Conservation (phyloP, 2,888 invertebrate genomes). For the Leptinotarsa juncta region DNA sequence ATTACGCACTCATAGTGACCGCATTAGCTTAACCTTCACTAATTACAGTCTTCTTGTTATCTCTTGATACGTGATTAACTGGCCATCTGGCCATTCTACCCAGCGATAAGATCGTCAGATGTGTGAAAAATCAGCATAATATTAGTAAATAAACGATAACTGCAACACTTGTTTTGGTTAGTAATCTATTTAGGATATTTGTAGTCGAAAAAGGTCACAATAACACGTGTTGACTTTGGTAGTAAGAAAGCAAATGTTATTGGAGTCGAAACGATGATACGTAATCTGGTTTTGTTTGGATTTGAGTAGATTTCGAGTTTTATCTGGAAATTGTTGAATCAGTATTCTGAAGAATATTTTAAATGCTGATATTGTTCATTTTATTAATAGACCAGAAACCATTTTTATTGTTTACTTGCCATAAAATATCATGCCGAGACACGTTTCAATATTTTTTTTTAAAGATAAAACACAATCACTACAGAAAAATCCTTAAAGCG, state of each 20-base stretch:
- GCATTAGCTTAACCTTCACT: slow-evolving; percentile 5
- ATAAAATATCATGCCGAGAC: too few relatives aligned
- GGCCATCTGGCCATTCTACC: background rate
- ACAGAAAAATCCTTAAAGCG: too few relatives aligned
- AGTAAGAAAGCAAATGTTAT: slow-evolving; percentile 4
- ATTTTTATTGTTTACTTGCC: too few relatives aligned
- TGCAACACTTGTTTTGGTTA: slow-evolving; percentile 24
- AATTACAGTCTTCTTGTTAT: slow-evolving; percentile 8
- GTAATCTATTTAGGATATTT: slow-evolving; percentile 12
- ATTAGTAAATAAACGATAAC: slow-evolving; percentile 24
- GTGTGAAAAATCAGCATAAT: slow-evolving; percentile 20
- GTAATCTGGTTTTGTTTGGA: slow-evolving; percentile 11
- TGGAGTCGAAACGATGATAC: background rate
- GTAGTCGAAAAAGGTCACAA: slow-evolving; percentile 9
- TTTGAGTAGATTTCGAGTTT: background rate
- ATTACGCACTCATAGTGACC: slow-evolving; percentile 14
- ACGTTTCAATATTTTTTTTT: too few relatives aligned
- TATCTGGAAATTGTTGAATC: too few relatives aligned
- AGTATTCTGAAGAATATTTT: too few relatives aligned
- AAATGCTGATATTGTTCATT: too few relatives aligned
- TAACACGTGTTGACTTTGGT: slow-evolving; percentile 12
- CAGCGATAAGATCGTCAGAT: background rate
- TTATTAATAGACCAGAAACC: too few relatives aligned
- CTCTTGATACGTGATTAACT: slow-evolving; percentile 2
- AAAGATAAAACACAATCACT: too few relatives aligned